These are phyloP conservation scores for Chloroclysta siterata DNA, from an alignment of 2,888 invertebrate species.

Conservation along the genomic window DNA sequence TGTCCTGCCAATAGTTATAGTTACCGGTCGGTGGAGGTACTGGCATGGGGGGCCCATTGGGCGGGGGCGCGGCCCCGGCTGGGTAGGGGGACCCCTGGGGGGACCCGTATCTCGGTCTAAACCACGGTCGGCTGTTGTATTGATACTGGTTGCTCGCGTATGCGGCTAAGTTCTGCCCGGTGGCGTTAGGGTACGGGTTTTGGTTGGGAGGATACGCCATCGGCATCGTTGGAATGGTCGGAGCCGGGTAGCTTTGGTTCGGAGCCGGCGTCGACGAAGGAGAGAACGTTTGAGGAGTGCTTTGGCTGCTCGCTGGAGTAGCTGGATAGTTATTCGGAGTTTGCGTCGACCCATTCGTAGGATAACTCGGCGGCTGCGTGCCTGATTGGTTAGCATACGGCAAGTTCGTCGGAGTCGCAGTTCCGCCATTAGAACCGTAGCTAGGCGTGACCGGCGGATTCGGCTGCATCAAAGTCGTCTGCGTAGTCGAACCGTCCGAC, in stretches of 20 bases:
- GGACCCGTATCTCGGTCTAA: constrained; percentile 73
- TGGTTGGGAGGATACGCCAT: constrained; percentile 69
- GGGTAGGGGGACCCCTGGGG: constrained; percentile 75
- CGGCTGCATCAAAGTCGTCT: constrained; percentile 57
- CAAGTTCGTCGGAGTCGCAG: constrained; percentile 35
- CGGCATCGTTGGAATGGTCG: constrained; percentile 65
- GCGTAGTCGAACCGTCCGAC: constrained; percentile 60
- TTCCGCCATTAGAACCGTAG: constrained; percentile 61
- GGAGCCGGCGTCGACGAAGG: constrained; percentile 76
- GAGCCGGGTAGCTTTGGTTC: constrained; percentile 59
- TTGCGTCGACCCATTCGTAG: constrained; percentile 65
- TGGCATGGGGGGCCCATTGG: constrained; percentile 75
- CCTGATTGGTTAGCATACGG: constrained; percentile 55
- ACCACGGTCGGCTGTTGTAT: constrained; percentile 77
- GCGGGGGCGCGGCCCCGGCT: constrained; percentile 75
- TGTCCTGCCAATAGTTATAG: constrained; percentile 81
- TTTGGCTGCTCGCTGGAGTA: constrained; percentile 59
- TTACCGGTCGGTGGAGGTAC: constrained; percentile 73
- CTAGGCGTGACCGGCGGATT: constrained; percentile 61
- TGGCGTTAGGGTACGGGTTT: constrained; percentile 78
- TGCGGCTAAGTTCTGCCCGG: constrained; percentile 78
- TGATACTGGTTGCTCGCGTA: constrained; percentile 78
- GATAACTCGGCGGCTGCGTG: constrained; percentile 65
- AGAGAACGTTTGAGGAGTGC: constrained; percentile 66
- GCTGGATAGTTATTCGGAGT: constrained; percentile 56